Conservation (phyloP, 2,888 invertebrate genomes). For the Notocelia uddmanniana region DNA sequence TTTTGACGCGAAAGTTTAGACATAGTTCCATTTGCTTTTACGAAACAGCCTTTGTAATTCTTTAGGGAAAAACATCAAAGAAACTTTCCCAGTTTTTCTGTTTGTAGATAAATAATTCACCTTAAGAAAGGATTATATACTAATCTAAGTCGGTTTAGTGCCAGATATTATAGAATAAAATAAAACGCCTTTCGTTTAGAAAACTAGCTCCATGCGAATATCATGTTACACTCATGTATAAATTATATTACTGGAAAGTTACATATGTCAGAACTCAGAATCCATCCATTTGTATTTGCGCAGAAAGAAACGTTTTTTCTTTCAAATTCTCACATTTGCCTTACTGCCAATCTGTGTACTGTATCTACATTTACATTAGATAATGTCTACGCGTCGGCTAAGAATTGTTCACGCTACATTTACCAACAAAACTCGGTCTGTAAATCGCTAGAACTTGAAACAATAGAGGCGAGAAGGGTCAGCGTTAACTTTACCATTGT, state of each 20-base stretch:
- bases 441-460: conserved; percentile 23
- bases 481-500: neutral
- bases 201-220: neutral
- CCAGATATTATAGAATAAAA: neutral
- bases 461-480: conserved; percentile 22
- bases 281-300: neutral
- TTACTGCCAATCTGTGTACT: conserved; percentile 14
- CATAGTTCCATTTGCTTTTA: conserved; percentile 18
- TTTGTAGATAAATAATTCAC: conserved; percentile 17
- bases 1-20: conserved; percentile 34
- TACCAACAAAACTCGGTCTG: conserved; percentile 12
- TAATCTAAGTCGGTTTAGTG: neutral
- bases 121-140: conserved; percentile 18
- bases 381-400: conserved; percentile 14
- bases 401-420: conserved; percentile 26
- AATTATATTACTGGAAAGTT: too few species aligned
- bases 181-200: neutral
- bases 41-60: conserved; percentile 21
- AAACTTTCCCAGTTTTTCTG: conserved; percentile 9
- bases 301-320: too few species aligned
- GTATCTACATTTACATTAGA: conserved; percentile 16
- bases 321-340: neutral
- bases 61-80: conserved; percentile 31
- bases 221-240: neutral
- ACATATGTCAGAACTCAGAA: too few species aligned